Conservation (phyloP, 2,797 vertebrate genomes). For the Erpetoichthys calabaricus region DNA sequence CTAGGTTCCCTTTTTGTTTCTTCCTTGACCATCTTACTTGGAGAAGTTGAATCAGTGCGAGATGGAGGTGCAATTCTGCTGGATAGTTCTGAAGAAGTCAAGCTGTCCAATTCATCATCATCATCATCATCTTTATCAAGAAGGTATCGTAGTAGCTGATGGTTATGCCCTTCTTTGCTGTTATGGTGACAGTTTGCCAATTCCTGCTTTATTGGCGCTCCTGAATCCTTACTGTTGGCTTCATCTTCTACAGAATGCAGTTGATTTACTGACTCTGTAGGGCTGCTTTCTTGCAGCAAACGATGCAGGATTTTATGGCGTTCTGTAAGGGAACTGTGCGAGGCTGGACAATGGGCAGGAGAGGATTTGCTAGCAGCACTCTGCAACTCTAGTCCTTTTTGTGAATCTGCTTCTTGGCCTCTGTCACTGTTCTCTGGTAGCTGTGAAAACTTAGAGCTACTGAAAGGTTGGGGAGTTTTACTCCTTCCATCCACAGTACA, state of each 20-base stretch:
- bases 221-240: constrained; percentile 28
- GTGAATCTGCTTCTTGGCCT: constrained; percentile 26
- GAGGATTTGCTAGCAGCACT: constrained; percentile 31
- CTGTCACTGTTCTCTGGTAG: constrained; percentile 38
- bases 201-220: constrained; percentile 6
- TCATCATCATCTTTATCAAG: constrained; percentile 91
- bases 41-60: constrained; percentile 12
- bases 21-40: constrained; percentile 24
- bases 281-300: constrained; percentile 82
- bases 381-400: constrained; percentile 34
- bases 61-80: constrained; percentile 18
- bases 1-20: constrained; percentile 43
- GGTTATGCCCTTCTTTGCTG: constrained; percentile 77
- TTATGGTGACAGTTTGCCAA: constrained; percentile 21
- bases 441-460: constrained; percentile 50
- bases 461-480: constrained; percentile 19
- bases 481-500: constrained; percentile 15
- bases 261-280: constrained; percentile 47
- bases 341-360: constrained; percentile 59
- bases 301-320: constrained; percentile 86
- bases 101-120: constrained; percentile 61
- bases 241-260: constrained; percentile 26
- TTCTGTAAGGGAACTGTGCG: constrained; percentile 81
- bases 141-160: constrained; percentile 84
- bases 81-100: constrained; percentile 47